A percentile compares a stretch with the other conserved stretches of the same genome.
phyloP scores from a whole-genome alignment of 2,113 vertebrate genomes.

The Tragelaphus imberbis region DNA sequence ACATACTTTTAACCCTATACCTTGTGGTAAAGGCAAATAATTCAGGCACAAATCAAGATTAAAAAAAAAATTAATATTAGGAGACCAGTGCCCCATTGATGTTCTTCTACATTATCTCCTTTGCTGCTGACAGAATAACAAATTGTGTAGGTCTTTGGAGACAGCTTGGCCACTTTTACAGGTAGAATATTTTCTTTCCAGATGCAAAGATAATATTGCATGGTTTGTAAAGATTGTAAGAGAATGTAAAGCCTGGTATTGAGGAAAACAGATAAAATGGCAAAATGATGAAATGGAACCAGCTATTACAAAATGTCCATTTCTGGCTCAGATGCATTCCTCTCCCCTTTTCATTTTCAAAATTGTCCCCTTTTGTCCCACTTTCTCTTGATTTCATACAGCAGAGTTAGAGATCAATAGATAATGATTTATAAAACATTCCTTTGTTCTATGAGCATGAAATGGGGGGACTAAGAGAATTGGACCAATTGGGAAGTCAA shows the following conservation, averaged over 20 bases:
- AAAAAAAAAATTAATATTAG: not conserved
- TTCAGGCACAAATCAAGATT: too few relatives aligned
- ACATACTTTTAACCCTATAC: too few relatives aligned
- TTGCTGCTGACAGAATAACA: constrained; percentile 23
- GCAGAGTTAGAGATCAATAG: constrained; percentile 30
- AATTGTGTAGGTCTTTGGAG: not conserved
- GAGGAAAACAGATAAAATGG: constrained; percentile 5
- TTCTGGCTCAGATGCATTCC: constrained; percentile 31
- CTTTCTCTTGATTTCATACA: constrained; percentile 41
- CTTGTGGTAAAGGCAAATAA: too few relatives aligned
- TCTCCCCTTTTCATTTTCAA: constrained; percentile 23
- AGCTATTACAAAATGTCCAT: constrained; percentile 13
- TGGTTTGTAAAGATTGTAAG: constrained; percentile 21
- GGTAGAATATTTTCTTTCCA: constrained; percentile 37
- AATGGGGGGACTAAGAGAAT: not conserved
- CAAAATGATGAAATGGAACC: constrained; percentile 18
- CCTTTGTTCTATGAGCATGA: not conserved
- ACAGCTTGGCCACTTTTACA: not conserved
- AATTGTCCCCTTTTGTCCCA: not conserved
- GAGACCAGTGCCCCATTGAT: not conserved
- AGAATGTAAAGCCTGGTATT: not conserved
- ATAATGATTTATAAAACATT: not conserved
- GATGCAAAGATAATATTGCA: not conserved
- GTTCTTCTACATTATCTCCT: constrained; percentile 24
- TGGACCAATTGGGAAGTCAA: not conserved